Conservation (phyloP, 2,797 vertebrate species). For the Taenioides sp. region DNA sequence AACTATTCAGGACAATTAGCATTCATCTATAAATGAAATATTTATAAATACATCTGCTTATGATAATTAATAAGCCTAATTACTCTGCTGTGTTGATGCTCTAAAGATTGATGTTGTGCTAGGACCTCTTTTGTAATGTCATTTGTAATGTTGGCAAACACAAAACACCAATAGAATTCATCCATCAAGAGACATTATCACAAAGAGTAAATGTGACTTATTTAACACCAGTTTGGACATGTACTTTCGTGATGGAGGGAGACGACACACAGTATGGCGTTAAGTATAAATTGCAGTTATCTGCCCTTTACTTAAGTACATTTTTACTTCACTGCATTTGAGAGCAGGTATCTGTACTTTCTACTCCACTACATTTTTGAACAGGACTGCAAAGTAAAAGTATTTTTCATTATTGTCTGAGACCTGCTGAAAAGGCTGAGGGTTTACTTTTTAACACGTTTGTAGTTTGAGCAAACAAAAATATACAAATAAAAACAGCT, state of each 20-base stretch:
- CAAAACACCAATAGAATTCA: neutral
- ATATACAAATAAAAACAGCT: too few species aligned
- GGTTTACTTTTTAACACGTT: too few species aligned
- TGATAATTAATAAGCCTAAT: neutral
- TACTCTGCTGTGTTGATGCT: neutral
- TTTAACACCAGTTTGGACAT: neutral
- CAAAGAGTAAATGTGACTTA: neutral
- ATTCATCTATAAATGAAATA: neutral
- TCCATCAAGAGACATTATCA: neutral
- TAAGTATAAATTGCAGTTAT: too few species aligned
- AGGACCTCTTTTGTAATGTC: neutral
- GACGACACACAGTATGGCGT: too few species aligned
- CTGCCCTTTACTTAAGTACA: too few species aligned
- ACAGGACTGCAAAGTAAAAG: too few species aligned
- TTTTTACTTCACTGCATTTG: too few species aligned
- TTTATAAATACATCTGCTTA: constrained; percentile 4
- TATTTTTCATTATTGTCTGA: too few species aligned
- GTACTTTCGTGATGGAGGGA: neutral
- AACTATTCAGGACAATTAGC: neutral
- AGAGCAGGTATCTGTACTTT: too few species aligned
- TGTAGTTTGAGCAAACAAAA: too few species aligned
- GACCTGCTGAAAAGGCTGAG: too few species aligned
- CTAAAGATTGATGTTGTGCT: neutral
- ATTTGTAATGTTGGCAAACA: constrained; percentile 1
- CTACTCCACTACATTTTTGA: too few species aligned